Conservation (phyloP, 2,888 invertebrate genomes). For the Tetanocera ferruginea region DNA sequence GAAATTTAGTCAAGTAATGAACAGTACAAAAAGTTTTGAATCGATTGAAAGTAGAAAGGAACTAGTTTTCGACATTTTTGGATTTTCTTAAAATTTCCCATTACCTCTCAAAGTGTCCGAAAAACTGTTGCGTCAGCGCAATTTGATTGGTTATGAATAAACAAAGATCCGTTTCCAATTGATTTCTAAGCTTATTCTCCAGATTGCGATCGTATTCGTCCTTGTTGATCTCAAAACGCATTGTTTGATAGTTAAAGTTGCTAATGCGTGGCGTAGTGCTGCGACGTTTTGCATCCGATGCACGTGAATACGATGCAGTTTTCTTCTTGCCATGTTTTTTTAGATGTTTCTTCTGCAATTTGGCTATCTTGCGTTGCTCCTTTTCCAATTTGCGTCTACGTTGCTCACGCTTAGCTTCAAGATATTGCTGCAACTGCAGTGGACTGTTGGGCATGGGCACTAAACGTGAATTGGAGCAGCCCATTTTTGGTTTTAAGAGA, state of each 20-base stretch:
- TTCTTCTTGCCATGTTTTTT: constrained; percentile 55
- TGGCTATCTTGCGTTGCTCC: constrained; percentile 58
- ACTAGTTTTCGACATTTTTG: background rate
- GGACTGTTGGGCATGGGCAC: constrained; percentile 58
- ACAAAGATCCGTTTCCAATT: constrained; percentile 75
- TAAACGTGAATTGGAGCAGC: constrained; percentile 62
- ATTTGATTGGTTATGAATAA: constrained; percentile 83
- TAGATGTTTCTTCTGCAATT: constrained; percentile 59
- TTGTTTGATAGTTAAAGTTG: constrained; percentile 39
- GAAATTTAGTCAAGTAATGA: no score
- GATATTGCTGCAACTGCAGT: constrained; percentile 58
- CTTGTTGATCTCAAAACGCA: constrained; percentile 51
- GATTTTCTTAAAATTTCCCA: background rate
- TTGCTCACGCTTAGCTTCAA: constrained; percentile 52
- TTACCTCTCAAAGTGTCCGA: constrained; percentile 82
- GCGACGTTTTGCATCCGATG: constrained; percentile 28
- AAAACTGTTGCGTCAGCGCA: constrained; percentile 82
- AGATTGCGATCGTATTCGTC: constrained; percentile 59
- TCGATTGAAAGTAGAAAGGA: no score
- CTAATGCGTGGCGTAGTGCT: constrained; percentile 23
- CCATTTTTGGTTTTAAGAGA: no score
- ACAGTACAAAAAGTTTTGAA: no score
- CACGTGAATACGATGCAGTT: background rate
- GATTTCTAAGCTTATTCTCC: constrained; percentile 72
- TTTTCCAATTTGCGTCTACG: constrained; percentile 58